phyloP scores from a whole-genome alignment of 2,113 vertebrate genomes.

The Pseudopodoces humilis region DNA sequence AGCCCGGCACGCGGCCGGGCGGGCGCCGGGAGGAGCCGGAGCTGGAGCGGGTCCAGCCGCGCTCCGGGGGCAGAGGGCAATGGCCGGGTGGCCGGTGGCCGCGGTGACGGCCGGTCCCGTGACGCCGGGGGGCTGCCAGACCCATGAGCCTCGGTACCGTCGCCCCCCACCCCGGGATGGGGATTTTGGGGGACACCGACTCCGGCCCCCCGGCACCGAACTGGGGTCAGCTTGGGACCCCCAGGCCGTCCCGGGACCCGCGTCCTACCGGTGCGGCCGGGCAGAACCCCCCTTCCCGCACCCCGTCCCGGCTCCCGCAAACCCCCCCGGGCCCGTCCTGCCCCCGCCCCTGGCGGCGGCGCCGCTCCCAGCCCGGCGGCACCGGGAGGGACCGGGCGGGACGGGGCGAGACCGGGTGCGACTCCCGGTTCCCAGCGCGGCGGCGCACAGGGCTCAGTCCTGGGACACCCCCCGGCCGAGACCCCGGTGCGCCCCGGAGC shows the following conservation, averaged over 20 bases:
- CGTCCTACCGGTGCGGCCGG: background rate
- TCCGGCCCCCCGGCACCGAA: background rate
- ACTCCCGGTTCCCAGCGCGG: background rate
- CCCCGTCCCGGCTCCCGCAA: background rate
- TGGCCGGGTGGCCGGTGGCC: background rate
- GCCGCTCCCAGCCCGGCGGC: background rate
- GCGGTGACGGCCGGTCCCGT: background rate
- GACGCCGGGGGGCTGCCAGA: background rate
- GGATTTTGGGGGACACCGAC: background rate
- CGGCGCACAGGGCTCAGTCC: background rate
- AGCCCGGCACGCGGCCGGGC: background rate
- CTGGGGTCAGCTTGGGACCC: background rate
- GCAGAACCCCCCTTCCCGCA: background rate
- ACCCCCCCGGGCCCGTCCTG: background rate
- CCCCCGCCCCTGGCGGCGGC: background rate
- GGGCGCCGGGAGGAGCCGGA: background rate
- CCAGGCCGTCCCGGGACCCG: too few relatives aligned
- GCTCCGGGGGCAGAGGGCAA: background rate
- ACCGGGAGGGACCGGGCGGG: background rate
- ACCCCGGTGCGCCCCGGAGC: too few relatives aligned
- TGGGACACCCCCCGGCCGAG: background rate
- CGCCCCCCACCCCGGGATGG: background rate
- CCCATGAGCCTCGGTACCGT: background rate
- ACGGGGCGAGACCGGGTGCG: background rate
- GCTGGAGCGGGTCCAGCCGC: background rate